Evolutionary conservation across 2,797 vertebrate species (phyloP).

Genomic region (Thaleichthys pacificus): DNA sequence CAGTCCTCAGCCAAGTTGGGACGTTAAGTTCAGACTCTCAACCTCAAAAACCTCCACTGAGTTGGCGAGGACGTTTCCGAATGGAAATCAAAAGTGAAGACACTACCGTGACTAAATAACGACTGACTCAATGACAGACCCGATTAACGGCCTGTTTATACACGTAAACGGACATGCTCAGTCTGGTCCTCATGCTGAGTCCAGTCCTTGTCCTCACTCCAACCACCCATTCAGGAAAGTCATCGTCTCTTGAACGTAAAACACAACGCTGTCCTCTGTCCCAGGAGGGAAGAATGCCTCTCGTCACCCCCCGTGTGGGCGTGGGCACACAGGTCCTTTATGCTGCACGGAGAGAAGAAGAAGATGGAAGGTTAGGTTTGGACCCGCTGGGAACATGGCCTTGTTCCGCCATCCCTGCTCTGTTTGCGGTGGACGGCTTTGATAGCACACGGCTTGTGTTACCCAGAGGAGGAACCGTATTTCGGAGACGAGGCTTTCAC

Average conservation of each 20-base stretch:
- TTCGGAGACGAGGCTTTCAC: conserved; percentile 29
- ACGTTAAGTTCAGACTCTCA: too few species aligned
- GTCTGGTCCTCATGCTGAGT: conserved; percentile 32
- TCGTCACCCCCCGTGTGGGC: conserved; percentile 59
- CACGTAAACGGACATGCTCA: conserved; percentile 1
- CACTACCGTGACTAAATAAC: neutral
- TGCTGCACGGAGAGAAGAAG: conserved; percentile 39
- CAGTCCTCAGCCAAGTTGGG: too few species aligned
- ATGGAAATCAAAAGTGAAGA: too few species aligned
- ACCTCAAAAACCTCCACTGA: too few species aligned
- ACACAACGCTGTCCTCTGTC: conserved; percentile 67
- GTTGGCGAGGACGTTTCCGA: too few species aligned
- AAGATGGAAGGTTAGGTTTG: conserved; percentile 44
- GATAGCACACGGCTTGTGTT: conserved; percentile 35
- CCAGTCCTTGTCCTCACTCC: neutral
- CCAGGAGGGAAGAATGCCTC: conserved; percentile 55
- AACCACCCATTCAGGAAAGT: conserved; percentile 48
- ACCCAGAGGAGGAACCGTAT: conserved; percentile 31
- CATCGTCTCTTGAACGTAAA: conserved; percentile 26
- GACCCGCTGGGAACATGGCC: conserved; percentile 39
- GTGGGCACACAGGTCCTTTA: conserved; percentile 55
- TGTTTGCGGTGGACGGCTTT: conserved; percentile 30
- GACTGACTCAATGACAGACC: neutral
- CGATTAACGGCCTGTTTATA: neutral
- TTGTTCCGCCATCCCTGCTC: conserved; percentile 42